phyloP scores from a whole-genome alignment of 2,113 vertebrate genomes.

The Lepus timidus region DNA sequence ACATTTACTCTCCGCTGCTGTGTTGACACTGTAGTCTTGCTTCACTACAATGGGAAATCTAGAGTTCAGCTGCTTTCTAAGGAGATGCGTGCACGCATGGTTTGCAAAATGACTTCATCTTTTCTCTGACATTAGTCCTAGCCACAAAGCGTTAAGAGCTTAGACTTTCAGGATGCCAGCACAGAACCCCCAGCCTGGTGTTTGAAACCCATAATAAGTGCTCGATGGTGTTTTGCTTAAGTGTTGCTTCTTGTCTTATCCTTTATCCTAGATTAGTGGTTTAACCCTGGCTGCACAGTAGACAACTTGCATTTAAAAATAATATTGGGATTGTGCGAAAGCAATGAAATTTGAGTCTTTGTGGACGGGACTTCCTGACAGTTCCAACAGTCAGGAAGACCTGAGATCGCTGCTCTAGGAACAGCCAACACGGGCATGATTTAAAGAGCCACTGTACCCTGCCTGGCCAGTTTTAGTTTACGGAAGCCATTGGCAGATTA shows the following conservation, averaged over 20 bases:
- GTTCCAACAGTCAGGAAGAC: not conserved
- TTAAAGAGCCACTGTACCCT: not conserved
- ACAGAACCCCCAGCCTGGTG: not conserved
- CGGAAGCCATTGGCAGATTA: not conserved
- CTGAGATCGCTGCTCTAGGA: not conserved
- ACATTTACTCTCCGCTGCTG: not conserved
- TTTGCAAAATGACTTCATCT: not conserved
- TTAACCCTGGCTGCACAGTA: not conserved
- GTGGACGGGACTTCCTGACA: not conserved
- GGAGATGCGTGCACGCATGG: not conserved
- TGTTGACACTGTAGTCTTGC: not conserved
- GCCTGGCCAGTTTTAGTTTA: not conserved
- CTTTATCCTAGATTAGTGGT: not conserved
- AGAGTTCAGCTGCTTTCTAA: not conserved
- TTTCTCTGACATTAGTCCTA: not conserved
- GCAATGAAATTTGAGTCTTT: not conserved
- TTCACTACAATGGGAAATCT: not conserved
- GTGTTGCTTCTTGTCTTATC: no score
- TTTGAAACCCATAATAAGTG: not conserved
- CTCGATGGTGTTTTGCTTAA: not conserved
- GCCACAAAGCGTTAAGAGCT: not conserved
- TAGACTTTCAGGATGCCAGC: not conserved
- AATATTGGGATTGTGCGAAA: not conserved
- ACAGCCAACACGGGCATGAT: accelerated
- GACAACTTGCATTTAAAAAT: not conserved